Evolutionary conservation across 2,113 vertebrate genomes (phyloP).

Genomic region (Oncorhynchus gorbuscha): DNA sequence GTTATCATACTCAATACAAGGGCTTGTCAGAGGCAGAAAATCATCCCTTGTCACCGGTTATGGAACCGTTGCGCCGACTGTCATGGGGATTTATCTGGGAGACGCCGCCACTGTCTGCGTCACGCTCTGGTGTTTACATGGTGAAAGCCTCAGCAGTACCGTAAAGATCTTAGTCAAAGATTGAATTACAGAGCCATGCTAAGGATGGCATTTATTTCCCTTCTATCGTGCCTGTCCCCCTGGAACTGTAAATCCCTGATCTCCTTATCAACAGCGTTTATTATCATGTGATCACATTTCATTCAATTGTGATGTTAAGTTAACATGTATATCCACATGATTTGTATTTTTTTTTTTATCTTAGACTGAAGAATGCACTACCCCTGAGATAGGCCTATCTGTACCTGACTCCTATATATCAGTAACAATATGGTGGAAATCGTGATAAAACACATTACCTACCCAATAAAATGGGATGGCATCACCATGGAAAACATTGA

Average conservation of each 20-base stretch:
- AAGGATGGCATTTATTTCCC: conserved; percentile 63
- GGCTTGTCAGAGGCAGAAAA: conserved; percentile 95
- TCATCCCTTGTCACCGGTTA: conserved; percentile 94
- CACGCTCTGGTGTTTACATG: conserved; percentile 67
- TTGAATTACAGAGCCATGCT: conserved; percentile 69
- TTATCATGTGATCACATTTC: conserved; percentile 46
- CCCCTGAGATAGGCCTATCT: no score
- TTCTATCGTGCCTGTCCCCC: conserved; percentile 55
- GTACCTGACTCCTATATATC: not conserved
- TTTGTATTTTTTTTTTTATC: conserved; percentile 49
- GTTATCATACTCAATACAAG: conserved; percentile 98
- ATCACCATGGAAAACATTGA: not conserved
- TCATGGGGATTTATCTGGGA: conserved; percentile 91
- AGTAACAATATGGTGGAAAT: not conserved
- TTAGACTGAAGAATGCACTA: no score
- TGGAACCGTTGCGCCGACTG: conserved; percentile 87
- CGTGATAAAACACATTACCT: not conserved
- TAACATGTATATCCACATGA: conserved; percentile 49
- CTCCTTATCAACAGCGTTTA: conserved; percentile 59
- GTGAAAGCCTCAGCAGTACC: conserved; percentile 43
- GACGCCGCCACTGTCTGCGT: conserved; percentile 71
- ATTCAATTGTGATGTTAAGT: conserved; percentile 60
- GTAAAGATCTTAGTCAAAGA: conserved; percentile 66
- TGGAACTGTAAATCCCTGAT: conserved; percentile 59
- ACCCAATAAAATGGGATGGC: not conserved